Base-by-base conservation (phyloP, 2,888 invertebrate species). In the Lymantria dispar region DNA sequence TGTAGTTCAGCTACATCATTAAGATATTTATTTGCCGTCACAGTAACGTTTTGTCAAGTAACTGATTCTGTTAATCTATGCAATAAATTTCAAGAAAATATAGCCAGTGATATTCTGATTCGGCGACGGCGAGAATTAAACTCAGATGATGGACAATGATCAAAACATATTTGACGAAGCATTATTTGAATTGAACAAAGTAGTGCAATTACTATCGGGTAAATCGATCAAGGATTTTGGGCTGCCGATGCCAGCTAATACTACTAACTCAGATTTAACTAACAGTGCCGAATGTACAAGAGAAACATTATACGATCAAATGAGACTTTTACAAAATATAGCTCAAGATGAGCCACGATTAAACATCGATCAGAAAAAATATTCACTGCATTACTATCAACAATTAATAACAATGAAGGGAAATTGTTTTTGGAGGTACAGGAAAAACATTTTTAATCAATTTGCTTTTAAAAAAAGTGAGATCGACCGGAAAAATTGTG, bases 251-350 rank as follows among this genome's bases (percentile, higher is more conserved):
- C 64, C 66, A 61, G 53, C 64, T 62, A 58, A 63, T 62, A 58
- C 54, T 48, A 60, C 54, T 66, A 60, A 63, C 54, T 59, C 61
- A 61, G 58, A 66, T 65, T 61, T 61, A 61, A 64, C 58, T 29
- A 58, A 9, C 33, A 7, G 60, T 60, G 57, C 58, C 56, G 57
- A 63, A 60, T 64, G 62, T 60, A 61, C 56, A 62, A 45, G 50
- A 50, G 50, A 50, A 50, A 50, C 42, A 60, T 58, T 62, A 62
- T 65, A 61, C 60, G 58, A 63, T 55, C 53, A 54, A 56, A 15
- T 56, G 47, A 60, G 48, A 62, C 59, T 58, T 49, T 57, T 60
- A 62, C 60, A 56, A 53, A 47, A 55, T 59, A 55, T 63, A 59
- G 56, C 56, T 59, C 59, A 63, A 64, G 59, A 62, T 65, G 37